These are phyloP conservation scores for Drosophila virilis DNA, from an alignment of 1,140 invertebrate genomes.

Conservation along the genomic window DNA sequence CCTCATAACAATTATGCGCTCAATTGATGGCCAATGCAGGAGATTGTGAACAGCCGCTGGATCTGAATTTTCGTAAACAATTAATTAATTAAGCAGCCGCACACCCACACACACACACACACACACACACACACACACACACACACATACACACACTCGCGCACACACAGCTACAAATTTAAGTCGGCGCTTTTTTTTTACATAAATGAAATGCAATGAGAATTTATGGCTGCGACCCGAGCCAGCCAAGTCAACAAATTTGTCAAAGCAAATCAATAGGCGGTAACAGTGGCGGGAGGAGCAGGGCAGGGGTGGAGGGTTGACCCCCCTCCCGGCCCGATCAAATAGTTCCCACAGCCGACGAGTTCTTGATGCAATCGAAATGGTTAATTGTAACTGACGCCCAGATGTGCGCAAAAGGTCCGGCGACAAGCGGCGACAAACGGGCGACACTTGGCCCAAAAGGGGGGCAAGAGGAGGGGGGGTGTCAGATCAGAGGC, in stretches of 20 bases:
- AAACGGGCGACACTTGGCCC: slow-evolving; percentile 44
- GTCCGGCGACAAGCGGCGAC: slow-evolving; percentile 44
- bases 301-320: not conserved
- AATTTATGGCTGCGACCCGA: slow-evolving; percentile 63
- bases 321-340: not conserved
- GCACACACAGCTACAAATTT: slow-evolving; percentile 3
- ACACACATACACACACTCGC: not conserved
- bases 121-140: slow-evolving; percentile 14
- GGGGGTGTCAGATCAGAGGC: not conserved
- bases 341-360: slow-evolving; percentile 60
- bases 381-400: slow-evolving; percentile 73
- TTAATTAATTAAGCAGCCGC: slow-evolving; percentile 74
- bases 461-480: slow-evolving; percentile 2
- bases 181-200: slow-evolving; percentile 52
- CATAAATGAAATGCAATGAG: slow-evolving; percentile 77
- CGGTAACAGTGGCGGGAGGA: not conserved
- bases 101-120: slow-evolving; percentile 47
- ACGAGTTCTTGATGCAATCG: slow-evolving; percentile 33
- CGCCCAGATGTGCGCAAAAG: slow-evolving; percentile 64
- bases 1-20: slow-evolving; percentile 76
- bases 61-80: slow-evolving; percentile 57
- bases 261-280: slow-evolving; percentile 75
- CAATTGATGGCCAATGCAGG: slow-evolving; percentile 60
- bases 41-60: slow-evolving; percentile 11
- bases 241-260: slow-evolving; percentile 53